Conservation (phyloP, 2,888 invertebrate species). For the Lithophane ornitopus region DNA sequence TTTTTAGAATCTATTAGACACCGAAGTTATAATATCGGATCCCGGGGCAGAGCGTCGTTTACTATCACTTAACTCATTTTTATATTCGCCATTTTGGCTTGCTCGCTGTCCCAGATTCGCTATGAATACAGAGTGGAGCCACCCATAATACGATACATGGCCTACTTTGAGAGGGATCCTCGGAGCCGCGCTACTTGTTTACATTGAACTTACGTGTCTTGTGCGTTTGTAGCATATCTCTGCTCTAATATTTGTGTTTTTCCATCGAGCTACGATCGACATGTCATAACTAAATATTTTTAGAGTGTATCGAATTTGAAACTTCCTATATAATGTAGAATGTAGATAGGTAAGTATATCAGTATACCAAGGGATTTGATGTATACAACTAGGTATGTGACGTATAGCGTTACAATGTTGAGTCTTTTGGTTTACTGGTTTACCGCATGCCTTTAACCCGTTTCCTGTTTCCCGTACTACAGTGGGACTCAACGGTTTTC, state of each 20-base stretch:
- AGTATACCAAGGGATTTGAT: neutral
- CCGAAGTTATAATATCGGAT: conserved; percentile 81
- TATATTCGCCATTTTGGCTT: conserved; percentile 85
- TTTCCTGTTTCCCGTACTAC: conserved; percentile 50
- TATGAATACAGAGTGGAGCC: conserved; percentile 83
- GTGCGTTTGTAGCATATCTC: conserved; percentile 37
- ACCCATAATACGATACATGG: conserved; percentile 83
- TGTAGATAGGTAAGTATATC: neutral
- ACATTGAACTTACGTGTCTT: conserved; percentile 69
- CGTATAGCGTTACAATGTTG: conserved; percentile 35
- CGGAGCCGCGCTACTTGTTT: conserved; percentile 75
- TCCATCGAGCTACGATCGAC: conserved; percentile 16
- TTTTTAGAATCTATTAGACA: conserved; percentile 82
- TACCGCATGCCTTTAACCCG: conserved; percentile 50
- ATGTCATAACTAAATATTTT: conserved; percentile 30
- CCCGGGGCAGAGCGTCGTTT: conserved; percentile 78
- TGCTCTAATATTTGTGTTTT: conserved; percentile 39
- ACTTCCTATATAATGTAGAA: no score
- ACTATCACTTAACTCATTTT: conserved; percentile 89
- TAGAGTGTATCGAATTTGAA: neutral
- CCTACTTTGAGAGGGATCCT: conserved; percentile 78
- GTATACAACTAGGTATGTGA: conserved; percentile 3
- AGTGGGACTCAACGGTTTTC: conserved; percentile 8
- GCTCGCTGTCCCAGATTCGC: conserved; percentile 83
- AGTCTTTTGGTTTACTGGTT: conserved; percentile 54